Conservation (phyloP, 35 echinoderm and acorn worm species). For the Heliocidaris tuberculata region DNA sequence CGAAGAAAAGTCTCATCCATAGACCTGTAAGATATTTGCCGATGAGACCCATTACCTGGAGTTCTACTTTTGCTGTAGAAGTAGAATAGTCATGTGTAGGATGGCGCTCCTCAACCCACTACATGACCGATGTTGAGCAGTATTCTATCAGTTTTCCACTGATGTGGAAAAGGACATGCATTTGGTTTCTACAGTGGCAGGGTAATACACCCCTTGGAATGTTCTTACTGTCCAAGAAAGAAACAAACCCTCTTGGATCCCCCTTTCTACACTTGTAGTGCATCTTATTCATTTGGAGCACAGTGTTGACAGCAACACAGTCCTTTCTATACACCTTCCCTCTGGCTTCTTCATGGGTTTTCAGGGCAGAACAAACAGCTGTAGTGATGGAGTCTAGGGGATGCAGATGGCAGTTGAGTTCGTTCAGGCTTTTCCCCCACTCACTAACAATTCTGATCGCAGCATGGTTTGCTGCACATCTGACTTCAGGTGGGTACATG, state of each 20-base stretch:
- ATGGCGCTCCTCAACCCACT: background rate
- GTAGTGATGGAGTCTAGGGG: too few species aligned
- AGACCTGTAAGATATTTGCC: conserved; percentile 34
- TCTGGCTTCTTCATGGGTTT: background rate
- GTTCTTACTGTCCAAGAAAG: too few species aligned
- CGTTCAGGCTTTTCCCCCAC: conserved; percentile 23
- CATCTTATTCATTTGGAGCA: conserved; percentile 39
- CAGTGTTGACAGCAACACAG: conserved; percentile 26
- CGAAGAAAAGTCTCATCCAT: too few species aligned
- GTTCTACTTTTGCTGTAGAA: background rate
- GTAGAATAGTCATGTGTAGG: conserved; percentile 13
- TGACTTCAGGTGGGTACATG: too few species aligned
- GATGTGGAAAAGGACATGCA: background rate
- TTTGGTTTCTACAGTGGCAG: too few species aligned
- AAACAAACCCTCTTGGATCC: too few species aligned
- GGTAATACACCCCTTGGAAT: too few species aligned
- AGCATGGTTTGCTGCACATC: too few species aligned
- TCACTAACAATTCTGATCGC: too few species aligned
- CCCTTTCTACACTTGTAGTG: conserved; percentile 43
- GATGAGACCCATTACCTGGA: conserved; percentile 2
- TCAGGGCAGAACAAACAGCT: too few species aligned
- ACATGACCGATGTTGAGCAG: background rate
- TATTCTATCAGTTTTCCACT: too few species aligned
- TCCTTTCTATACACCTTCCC: conserved; percentile 15
- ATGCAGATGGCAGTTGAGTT: background rate